Evolutionary conservation across 2,113 vertebrate species (phyloP).

Genomic region (Actenoides lindsayi): DNA sequence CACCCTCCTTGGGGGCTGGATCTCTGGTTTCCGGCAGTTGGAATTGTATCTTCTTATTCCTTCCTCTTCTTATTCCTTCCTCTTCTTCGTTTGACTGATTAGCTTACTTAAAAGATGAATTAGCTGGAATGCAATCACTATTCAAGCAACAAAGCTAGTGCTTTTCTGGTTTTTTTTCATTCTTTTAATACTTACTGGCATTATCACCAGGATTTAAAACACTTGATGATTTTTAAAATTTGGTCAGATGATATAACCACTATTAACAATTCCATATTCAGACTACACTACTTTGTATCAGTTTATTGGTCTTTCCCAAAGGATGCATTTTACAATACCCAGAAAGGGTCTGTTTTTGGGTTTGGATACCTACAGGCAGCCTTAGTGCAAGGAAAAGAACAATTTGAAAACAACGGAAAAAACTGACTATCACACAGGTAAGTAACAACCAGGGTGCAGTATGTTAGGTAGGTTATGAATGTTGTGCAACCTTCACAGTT

Average conservation of each 20-base stretch:
- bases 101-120: neutral
- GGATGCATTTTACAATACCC: neutral
- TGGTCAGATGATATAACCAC: neutral
- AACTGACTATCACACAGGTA: neutral
- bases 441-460: neutral
- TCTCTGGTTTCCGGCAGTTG: conserved; percentile 45
- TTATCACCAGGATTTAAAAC: neutral
- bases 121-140: neutral
- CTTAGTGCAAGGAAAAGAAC: neutral
- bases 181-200: neutral
- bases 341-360: neutral
- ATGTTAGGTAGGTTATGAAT: neutral
- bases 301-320: neutral
- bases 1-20: conserved; percentile 52
- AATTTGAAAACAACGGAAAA: neutral
- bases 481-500: neutral
- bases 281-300: neutral
- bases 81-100: neutral
- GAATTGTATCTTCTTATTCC: conserved; percentile 1
- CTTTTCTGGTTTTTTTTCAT: neutral
- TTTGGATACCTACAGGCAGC: neutral
- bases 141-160: neutral
- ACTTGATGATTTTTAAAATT: neutral
- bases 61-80: no score
- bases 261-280: neutral